These are phyloP conservation scores for Zosterops hypoxanthus DNA, from an alignment of 2,113 vertebrate genomes.

Conservation along the genomic window DNA sequence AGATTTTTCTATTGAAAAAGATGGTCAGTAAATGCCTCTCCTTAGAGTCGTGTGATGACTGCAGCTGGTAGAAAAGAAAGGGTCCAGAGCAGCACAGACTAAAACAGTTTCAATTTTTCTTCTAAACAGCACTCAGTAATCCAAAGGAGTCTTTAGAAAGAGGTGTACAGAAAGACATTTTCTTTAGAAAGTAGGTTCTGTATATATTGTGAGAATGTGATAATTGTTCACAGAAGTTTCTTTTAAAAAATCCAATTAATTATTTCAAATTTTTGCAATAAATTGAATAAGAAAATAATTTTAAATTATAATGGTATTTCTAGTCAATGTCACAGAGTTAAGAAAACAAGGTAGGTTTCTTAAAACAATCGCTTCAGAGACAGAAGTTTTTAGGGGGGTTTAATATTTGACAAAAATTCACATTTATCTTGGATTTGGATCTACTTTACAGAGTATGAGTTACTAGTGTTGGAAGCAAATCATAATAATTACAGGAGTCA, in stretches of 20 bases:
- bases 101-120: neutral
- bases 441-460: neutral
- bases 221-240: neutral
- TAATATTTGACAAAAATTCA: neutral
- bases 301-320: neutral
- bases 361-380: neutral
- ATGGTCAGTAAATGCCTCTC: neutral
- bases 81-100: neutral
- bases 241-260: neutral
- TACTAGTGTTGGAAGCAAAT: neutral
- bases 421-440: neutral
- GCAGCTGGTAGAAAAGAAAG: neutral
- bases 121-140: neutral
- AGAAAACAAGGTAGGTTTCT: neutral
- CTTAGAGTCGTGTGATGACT: neutral
- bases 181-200: neutral
- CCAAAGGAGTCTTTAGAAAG: neutral
- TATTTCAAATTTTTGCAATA: neutral
- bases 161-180: neutral
- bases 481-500: neutral
- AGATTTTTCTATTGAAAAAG: neutral
- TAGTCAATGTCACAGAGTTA: neutral
- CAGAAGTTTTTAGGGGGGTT: neutral
- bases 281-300: neutral
- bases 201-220: neutral